phyloP scores from a whole-genome alignment of 2,113 vertebrate genomes.

The Hystrix brachyura region DNA sequence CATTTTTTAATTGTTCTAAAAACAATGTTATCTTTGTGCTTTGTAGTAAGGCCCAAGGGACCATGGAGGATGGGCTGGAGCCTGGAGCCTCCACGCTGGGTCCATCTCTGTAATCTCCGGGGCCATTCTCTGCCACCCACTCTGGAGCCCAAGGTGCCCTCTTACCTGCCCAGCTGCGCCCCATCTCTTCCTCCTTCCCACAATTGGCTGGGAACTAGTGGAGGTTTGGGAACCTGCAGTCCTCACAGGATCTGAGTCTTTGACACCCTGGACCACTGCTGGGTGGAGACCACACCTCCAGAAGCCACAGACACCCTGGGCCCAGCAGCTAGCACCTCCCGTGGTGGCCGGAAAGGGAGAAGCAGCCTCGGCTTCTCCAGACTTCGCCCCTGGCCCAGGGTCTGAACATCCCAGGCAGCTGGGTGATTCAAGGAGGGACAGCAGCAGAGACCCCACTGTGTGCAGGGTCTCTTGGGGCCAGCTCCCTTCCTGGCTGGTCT shows the following conservation, averaged over 20 bases:
- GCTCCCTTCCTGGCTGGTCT: not conserved
- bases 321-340: not conserved
- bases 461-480: not conserved
- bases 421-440: not conserved
- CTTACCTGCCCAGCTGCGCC: not conserved
- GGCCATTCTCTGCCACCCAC: not conserved
- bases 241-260: not conserved
- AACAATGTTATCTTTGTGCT: not conserved
- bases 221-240: not conserved
- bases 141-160: not conserved
- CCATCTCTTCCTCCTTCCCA: not conserved
- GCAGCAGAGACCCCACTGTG: not conserved
- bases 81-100: not conserved
- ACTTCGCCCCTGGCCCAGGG: not conserved
- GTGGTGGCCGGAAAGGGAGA: not conserved
- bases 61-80: not conserved
- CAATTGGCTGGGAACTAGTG: not conserved
- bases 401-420: not conserved
- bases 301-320: not conserved
- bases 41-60: not conserved
- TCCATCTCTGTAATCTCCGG: not conserved
- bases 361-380: not conserved
- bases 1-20: not conserved
- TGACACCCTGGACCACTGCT: not conserved
- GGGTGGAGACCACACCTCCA: not conserved